These are phyloP conservation scores for Rhingia campestris DNA, from an alignment of 2,888 invertebrate species.

Conservation along the genomic window DNA sequence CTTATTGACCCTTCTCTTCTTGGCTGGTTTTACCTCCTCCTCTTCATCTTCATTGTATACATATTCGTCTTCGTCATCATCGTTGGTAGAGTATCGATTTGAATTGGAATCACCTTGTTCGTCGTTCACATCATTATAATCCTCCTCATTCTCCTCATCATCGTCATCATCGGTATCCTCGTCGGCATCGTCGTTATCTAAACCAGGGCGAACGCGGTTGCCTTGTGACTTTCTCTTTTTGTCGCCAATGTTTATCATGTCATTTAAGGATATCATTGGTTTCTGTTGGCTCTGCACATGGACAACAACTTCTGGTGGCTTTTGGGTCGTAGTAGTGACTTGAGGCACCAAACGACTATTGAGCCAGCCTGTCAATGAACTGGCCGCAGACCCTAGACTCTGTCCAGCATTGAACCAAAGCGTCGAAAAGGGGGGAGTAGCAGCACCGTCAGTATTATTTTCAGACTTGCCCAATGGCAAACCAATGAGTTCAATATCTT, in stretches of 20 bases:
- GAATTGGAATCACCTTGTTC: constrained; percentile 48
- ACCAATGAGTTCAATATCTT: constrained; percentile 5
- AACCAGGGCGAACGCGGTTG: constrained; percentile 74
- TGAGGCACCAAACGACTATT: constrained; percentile 79
- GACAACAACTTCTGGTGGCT: constrained; percentile 79
- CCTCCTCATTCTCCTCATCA: constrained; percentile 43
- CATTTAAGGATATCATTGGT: constrained; percentile 62
- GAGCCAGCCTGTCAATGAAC: constrained; percentile 80
- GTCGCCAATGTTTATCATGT: constrained; percentile 27
- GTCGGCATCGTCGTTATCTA: constrained; percentile 75
- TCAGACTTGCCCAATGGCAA: constrained; percentile 36
- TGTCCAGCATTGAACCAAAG: constrained; percentile 79
- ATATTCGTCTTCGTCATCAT: constrained; percentile 70
- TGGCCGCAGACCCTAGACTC: constrained; percentile 78
- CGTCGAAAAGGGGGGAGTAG: constrained; percentile 44
- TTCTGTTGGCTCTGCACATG: constrained; percentile 77
- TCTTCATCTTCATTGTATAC: constrained; percentile 29
- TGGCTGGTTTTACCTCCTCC: constrained; percentile 12
- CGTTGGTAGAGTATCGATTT: constrained; percentile 63
- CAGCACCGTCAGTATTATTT: not conserved
- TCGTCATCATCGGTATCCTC: constrained; percentile 74
- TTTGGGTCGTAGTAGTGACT: constrained; percentile 76
- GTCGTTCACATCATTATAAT: constrained; percentile 50
- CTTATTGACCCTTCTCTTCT: constrained; percentile 20
- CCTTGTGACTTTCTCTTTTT: constrained; percentile 37